Evolutionary conservation across 2,797 vertebrate species (phyloP).

Genomic region (Sphenopsis melanotis): DNA sequence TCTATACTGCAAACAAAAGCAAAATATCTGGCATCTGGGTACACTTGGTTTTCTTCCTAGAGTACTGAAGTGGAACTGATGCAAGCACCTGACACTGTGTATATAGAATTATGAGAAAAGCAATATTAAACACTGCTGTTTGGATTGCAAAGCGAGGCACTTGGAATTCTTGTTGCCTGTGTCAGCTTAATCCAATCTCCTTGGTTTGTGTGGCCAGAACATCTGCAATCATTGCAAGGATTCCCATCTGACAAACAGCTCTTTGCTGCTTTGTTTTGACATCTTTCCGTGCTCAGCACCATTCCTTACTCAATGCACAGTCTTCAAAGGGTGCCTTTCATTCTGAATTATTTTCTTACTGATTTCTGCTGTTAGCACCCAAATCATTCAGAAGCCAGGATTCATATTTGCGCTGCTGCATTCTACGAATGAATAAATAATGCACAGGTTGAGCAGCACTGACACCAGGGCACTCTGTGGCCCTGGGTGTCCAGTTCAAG

Average conservation of each 20-base stretch:
- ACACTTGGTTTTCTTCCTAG: background rate
- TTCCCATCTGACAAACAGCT: background rate
- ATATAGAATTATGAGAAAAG: background rate
- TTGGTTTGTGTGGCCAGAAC: background rate
- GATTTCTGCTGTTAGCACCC: background rate
- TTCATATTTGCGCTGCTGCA: background rate
- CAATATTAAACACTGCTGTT: background rate
- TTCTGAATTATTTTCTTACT: background rate
- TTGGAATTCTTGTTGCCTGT: background rate
- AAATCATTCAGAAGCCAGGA: background rate
- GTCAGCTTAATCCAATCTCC: background rate
- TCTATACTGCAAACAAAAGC: background rate
- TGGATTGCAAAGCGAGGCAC: background rate
- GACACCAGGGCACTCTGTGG: background rate
- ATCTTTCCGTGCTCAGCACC: background rate
- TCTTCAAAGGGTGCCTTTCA: background rate
- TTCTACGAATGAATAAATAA: background rate
- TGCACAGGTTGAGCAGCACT: fast-evolving
- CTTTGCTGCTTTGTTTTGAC: background rate
- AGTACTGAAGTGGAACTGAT: background rate
- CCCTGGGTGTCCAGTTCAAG: background rate
- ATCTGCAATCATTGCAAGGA: background rate
- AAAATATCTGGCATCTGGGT: background rate
- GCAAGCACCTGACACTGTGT: background rate
- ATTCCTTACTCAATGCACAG: background rate